Evolutionary conservation across 64 coral and sea anemone species (phyloP), one percentile per base, ranked within the genome.

Genomic region (Montipora cactus): DNA sequence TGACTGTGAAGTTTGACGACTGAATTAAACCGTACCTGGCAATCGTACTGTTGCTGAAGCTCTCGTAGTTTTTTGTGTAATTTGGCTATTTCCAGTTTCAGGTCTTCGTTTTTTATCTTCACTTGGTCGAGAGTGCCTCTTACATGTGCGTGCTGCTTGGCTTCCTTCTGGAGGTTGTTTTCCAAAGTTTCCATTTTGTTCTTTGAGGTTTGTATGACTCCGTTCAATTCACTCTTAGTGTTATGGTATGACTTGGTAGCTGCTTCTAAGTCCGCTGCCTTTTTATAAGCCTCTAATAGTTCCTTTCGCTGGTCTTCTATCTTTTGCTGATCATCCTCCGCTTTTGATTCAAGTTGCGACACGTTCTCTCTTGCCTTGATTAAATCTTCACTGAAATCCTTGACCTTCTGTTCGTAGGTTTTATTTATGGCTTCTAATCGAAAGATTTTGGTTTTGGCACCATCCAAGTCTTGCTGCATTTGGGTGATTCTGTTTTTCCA

Each of bases 141-240:
- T 2, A 97, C 83, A 77, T 97, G 96, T 71, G 96, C 96, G 47
- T 95, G 93, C 70, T 94, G 93, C 84, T 97, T 97, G 44, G 96
- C 96, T 69, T 97, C 96, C 57, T 92, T 94, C 78, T 97, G 96
- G 78, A 97, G 96, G 44, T 97, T 89, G 25, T 97, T 93, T 37
- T 97, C 96, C 12, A 83, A 83, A 49, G 93, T 77, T 13, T 90
- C 81, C 10, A 97, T 94, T 93, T 92, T 97, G 89, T 94, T 91
- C 25, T 88, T 93, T 45, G 95, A 85, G 57, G 75, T 94, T 18
- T 90, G 81, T 47, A 94, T 97, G 16, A 95, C 96, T 6, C 96
- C 93, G 59, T 89, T 89, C 5, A 95, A 76, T 37, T 97, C 96
- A 51, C 70, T 88, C 79, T 97, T 97, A 25, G 76, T 81, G 13